Base-by-base conservation (phyloP, 2,797 vertebrate species). In the Nannoperca australis region DNA sequence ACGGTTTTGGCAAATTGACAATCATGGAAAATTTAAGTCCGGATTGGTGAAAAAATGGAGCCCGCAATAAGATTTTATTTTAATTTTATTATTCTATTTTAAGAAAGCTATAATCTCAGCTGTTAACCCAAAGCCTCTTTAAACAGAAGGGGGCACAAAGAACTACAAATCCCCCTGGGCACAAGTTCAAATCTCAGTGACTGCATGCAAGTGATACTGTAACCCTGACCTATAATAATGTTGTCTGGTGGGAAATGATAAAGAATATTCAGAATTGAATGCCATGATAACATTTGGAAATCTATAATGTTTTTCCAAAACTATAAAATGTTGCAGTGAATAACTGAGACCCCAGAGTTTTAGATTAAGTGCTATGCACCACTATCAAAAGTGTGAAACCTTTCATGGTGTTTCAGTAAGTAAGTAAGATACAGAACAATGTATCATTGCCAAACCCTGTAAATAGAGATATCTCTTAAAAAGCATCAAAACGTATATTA, bases 161-260 rank as follows among this genome's bases (percentile, higher is more conserved):
- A 73, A 32, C 24, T 15, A 50, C 51, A 67, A 73, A 74, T 22
- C 40, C 55, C 18, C 27, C 49, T 9, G 42, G 78, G 53, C 70
- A 36, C 42, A 45, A 22, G 22, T 60, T 83, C 67, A 77, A 73
- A 27, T 61, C 73, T 59, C n/a, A 44, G 32, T 34, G 62, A 54
- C 70, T 79, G 79, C 20, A 61, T 12, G 17, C 50, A 68, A 72
- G 44, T 70, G 82, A 85, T 85, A 81, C 64, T 20, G 49, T n/a
- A 60, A 20, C 49, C n/a, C n/a, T 15, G 45, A 47, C 30, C 51
- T 34, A 17, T 44, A 24, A 32, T 32, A 38, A 67, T 15, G 34
- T 40, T 7, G 45, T 34, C 78, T 73, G 73, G n/a, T 38, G 20
- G 70, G 60, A 38, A 73, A 56, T 40, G 54, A 79, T 73, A 80